Percentiles rank a stretch among this genome's conserved stretches.
Evolutionary conservation across 1,140 invertebrate genomes (phyloP).

Genomic region (Helicoverpa armigera): DNA sequence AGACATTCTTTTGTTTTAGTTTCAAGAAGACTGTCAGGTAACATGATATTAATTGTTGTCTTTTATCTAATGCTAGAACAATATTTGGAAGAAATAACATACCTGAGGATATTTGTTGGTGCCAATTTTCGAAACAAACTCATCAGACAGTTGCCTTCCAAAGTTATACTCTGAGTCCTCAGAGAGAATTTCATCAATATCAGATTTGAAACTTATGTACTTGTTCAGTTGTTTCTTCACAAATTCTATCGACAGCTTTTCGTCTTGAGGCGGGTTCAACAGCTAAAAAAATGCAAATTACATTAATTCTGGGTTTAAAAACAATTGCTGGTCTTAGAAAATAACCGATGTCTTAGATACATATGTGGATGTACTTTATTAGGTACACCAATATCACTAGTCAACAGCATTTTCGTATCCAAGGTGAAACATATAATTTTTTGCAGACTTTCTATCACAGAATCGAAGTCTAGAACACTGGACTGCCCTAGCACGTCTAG

Average conservation of each 20-base stretch:
- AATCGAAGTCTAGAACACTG: no score
- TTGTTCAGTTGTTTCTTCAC: constrained; percentile 91
- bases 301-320: neutral
- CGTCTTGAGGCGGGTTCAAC: constrained; percentile 67
- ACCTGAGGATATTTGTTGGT: constrained; percentile 91
- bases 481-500: no score
- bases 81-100: constrained; percentile 21
- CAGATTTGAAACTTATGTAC: constrained; percentile 87
- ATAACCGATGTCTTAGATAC: no score
- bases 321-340: neutral
- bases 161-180: constrained; percentile 97
- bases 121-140: constrained; percentile 95
- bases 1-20: no score
- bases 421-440: no score
- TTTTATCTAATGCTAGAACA: no score
- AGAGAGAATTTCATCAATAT: constrained; percentile 93
- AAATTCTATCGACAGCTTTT: constrained; percentile 74
- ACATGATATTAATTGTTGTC: no score
- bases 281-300: constrained; percentile 64
- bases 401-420: no score
- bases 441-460: no score
- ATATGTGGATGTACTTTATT: no score
- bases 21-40: no score
- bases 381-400: no score
- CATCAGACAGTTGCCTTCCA: constrained; percentile 92